Conservation (phyloP, 1,140 invertebrate species). For the Drosophila pandora region DNA sequence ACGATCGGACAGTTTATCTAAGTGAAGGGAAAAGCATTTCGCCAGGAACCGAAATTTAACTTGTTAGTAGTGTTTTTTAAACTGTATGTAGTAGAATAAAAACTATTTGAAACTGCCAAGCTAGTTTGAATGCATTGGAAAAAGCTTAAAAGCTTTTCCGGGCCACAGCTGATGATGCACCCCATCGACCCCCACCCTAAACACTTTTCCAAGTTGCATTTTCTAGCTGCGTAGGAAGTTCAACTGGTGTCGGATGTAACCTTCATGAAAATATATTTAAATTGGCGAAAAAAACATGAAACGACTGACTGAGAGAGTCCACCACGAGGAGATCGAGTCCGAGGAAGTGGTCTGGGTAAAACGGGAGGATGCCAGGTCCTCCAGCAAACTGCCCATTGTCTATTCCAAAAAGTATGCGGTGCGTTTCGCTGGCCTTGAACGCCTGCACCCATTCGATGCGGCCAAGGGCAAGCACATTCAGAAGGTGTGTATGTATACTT, state of each 20-base stretch:
- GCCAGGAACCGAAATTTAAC: background rate
- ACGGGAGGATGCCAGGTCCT: constrained; percentile 20
- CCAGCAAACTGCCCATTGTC: constrained; percentile 87
- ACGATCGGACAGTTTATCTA: constrained; percentile 38
- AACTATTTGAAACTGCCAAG: background rate
- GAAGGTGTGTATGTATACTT: constrained; percentile 84
- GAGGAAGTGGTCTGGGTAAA: constrained; percentile 61
- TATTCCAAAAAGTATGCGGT: constrained; percentile 93
- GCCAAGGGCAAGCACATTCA: constrained; percentile 92
- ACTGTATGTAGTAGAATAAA: constrained; percentile 18
- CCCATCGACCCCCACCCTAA: constrained; percentile 9
- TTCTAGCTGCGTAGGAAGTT: constrained; percentile 32
- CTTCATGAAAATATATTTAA: background rate
- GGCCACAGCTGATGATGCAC: constrained; percentile 24
- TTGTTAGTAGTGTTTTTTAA: background rate
- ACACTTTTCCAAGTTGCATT: constrained; percentile 25
- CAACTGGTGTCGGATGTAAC: constrained; percentile 51
- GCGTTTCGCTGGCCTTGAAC: constrained; percentile 91
- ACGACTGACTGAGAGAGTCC: constrained; percentile 49
- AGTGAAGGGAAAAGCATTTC: background rate
- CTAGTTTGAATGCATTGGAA: background rate
- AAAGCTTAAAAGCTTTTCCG: constrained; percentile 40
- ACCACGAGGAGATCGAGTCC: constrained; percentile 40
- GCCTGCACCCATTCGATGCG: constrained; percentile 94
- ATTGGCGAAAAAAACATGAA: constrained; percentile 20